A percentile compares a stretch with the other conserved stretches of the same genome.
phyloP scores from a whole-genome alignment of 2,888 invertebrate genomes.

The Plagiodera versicolora region DNA sequence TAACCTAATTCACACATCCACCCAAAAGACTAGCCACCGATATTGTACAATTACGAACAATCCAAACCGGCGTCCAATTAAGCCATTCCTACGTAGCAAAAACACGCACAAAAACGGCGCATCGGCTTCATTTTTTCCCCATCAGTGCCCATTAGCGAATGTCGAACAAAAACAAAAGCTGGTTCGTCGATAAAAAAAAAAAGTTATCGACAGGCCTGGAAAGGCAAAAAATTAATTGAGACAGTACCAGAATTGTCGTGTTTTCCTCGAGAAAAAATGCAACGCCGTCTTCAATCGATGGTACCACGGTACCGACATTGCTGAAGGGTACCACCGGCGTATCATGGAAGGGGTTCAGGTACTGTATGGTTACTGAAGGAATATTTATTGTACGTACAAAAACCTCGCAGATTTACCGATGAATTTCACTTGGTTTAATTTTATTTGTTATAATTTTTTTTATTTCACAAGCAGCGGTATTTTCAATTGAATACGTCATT shows the following conservation, averaged over 20 bases:
- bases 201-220: constrained; percentile 35
- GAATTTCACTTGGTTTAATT: too few species aligned
- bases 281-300: constrained; percentile 10
- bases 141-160: constrained; percentile 9
- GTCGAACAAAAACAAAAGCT: constrained; percentile 27
- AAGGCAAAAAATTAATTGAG: constrained; percentile 46
- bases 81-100: neutral
- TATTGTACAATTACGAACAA: neutral
- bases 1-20: too few species aligned
- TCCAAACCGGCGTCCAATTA: neutral
- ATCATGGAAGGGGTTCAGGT: too few species aligned
- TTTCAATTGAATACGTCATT: too few species aligned
- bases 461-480: too few species aligned
- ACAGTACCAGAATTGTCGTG: constrained; percentile 33
- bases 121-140: constrained; percentile 18
- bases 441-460: too few species aligned
- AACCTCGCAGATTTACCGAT: too few species aligned
- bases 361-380: too few species aligned
- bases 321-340: neutral
- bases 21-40: too few species aligned
- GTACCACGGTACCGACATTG: neutral
- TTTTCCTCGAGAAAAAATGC: constrained; percentile 18
- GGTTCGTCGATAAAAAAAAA: constrained; percentile 23
- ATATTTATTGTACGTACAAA: too few species aligned
- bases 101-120: constrained; percentile 12